A percentile compares a stretch with the other conserved stretches of the same genome.
These are phyloP conservation scores for Oryzias sinensis DNA, from an alignment of 2,797 vertebrate species.

Conservation along the genomic window DNA sequence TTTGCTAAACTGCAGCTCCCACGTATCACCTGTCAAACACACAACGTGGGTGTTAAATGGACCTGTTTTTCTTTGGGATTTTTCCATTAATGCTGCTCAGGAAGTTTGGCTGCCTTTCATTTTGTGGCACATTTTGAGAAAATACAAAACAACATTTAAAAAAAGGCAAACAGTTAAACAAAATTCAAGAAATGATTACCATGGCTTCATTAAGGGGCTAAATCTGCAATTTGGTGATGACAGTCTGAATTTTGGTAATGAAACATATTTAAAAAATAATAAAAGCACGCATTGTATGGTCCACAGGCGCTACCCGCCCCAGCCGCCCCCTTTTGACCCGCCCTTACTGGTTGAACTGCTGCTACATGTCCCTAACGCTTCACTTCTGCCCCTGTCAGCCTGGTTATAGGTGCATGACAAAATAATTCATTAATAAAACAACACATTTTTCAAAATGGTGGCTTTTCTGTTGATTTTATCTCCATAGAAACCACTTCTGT, in stretches of 20 bases:
- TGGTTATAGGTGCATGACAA: too few species aligned
- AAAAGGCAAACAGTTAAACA: not conserved
- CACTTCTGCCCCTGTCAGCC: conserved; percentile 17
- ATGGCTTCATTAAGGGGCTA: not conserved
- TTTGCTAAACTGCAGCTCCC: conserved; percentile 32
- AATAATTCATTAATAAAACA: too few species aligned
- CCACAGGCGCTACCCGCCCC: not conserved
- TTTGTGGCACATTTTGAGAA: not conserved
- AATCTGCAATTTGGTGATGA: conserved; percentile 4
- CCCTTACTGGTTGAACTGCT: too few species aligned
- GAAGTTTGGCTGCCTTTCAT: not conserved
- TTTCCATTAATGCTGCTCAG: not conserved
- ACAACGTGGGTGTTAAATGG: conserved; percentile 6
- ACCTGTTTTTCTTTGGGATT: not conserved
- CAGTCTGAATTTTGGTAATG: not conserved
- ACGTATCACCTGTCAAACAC: conserved; percentile 38
- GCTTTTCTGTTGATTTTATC: too few species aligned
- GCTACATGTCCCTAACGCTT: too few species aligned
- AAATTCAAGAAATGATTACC: too few species aligned
- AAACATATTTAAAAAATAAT: too few species aligned
- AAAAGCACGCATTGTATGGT: not conserved
- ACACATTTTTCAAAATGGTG: too few species aligned
- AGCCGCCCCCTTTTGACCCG: too few species aligned
- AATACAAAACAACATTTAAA: not conserved
- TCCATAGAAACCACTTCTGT: too few species aligned